These are phyloP conservation scores for Volucella inanis DNA, from an alignment of 2,888 invertebrate species.

Conservation along the genomic window DNA sequence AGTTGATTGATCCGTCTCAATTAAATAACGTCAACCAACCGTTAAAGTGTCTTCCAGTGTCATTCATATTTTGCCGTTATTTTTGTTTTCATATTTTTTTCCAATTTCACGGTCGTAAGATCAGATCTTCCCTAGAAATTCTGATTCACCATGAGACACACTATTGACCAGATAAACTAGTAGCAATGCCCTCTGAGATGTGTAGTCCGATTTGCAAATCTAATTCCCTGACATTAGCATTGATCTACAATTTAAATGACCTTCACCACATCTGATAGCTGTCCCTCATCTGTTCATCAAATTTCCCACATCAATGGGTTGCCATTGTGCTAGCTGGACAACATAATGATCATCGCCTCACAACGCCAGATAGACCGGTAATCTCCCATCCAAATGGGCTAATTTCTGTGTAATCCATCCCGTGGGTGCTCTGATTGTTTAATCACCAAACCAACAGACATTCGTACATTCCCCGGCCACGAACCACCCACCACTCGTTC, in stretches of 20 bases:
- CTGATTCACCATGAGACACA: too few relatives aligned
- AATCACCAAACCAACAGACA: slow-evolving; percentile 54
- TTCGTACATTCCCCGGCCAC: neutral
- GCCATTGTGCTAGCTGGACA: slow-evolving; percentile 21
- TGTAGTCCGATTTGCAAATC: slow-evolving; percentile 42
- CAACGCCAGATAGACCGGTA: neutral
- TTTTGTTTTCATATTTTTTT: too few relatives aligned
- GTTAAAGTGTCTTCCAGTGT: too few relatives aligned
- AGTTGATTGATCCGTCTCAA: too few relatives aligned
- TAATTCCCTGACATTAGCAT: slow-evolving; percentile 60
- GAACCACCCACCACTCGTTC: slow-evolving; percentile 34
- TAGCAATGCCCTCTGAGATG: neutral
- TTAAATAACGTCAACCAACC: too few relatives aligned
- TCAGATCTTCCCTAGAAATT: too few relatives aligned
- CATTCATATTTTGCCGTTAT: too few relatives aligned
- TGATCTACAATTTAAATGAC: slow-evolving; percentile 37
- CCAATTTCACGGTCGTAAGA: too few relatives aligned
- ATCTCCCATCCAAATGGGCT: slow-evolving; percentile 28
- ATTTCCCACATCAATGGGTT: slow-evolving; percentile 41
- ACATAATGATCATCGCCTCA: slow-evolving; percentile 33
- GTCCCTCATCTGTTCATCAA: slow-evolving; percentile 43
- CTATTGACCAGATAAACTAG: neutral
- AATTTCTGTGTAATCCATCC: slow-evolving; percentile 49
- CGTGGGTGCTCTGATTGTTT: slow-evolving; percentile 67
- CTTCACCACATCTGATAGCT: slow-evolving; percentile 50